A percentile compares a stretch with the other conserved stretches of the same genome.
These are phyloP conservation scores for Anagyrus pseudococci DNA, from an alignment of 2,888 invertebrate species.

Conservation along the genomic window DNA sequence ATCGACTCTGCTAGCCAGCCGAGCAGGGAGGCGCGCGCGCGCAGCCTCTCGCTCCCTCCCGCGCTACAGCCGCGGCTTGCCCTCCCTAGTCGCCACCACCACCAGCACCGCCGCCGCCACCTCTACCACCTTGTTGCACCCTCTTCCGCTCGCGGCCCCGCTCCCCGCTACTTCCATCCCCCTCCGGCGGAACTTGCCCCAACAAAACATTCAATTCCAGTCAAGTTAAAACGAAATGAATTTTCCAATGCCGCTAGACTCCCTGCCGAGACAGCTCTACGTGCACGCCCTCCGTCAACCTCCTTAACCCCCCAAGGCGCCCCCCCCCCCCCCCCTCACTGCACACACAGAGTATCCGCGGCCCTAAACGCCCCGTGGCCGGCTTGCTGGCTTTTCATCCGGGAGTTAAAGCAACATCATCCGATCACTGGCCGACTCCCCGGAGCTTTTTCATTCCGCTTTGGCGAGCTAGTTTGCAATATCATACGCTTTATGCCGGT, in stretches of 20 bases:
- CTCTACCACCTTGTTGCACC: slow-evolving; percentile 47
- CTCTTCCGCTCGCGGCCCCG: slow-evolving; percentile 10
- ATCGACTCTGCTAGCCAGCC: too few species aligned
- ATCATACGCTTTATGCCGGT: too few species aligned
- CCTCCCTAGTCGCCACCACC: neutral
- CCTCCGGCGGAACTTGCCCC: slow-evolving; percentile 55
- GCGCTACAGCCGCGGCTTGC: slow-evolving; percentile 34
- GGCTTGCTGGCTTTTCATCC: too few species aligned
- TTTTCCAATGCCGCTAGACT: slow-evolving; percentile 66
- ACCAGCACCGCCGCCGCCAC: slow-evolving; percentile 46
- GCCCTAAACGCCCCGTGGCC: too few species aligned
- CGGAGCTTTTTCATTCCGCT: too few species aligned
- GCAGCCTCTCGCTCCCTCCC: slow-evolving; percentile 28
- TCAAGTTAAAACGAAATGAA: slow-evolving; percentile 69
- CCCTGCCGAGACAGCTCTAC: slow-evolving; percentile 45
- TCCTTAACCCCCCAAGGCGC: too few species aligned
- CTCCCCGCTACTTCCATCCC: slow-evolving; percentile 44
- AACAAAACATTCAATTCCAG: slow-evolving; percentile 70
- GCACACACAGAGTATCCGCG: too few species aligned
- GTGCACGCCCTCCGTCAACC: slow-evolving; percentile 5
- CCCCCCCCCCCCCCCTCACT: too few species aligned
- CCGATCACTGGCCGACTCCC: too few species aligned
- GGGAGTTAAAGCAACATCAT: too few species aligned
- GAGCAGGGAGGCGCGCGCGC: neutral
- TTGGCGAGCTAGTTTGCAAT: too few species aligned